Evolutionary conservation across 2,797 vertebrate species (phyloP).

Genomic region (Phataginus tricuspis): DNA sequence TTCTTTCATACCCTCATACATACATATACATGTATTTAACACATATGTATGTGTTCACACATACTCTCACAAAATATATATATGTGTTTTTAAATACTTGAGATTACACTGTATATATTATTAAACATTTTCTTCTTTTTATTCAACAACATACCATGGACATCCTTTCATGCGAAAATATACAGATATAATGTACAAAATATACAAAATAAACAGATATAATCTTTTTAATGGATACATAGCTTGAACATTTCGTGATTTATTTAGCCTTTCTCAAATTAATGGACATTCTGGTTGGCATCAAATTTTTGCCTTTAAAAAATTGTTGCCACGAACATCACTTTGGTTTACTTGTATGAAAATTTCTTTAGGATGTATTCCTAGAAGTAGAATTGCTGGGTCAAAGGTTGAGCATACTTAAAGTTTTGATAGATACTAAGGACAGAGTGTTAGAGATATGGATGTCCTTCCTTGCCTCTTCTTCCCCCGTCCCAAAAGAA

Average conservation of each 20-base stretch:
- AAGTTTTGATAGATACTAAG: background rate
- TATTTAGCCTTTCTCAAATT: background rate
- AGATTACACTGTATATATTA: background rate
- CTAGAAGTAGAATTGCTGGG: conserved; percentile 1
- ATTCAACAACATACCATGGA: background rate
- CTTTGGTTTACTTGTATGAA: background rate
- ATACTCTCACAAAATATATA: background rate
- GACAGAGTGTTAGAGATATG: background rate
- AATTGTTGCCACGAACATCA: background rate
- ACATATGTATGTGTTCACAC: background rate
- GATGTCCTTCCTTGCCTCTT: background rate
- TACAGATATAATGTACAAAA: background rate
- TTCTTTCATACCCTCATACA: background rate
- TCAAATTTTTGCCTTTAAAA: conserved; percentile 2
- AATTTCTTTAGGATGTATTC: conserved; percentile 27
- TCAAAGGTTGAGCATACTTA: background rate
- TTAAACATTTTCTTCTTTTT: background rate
- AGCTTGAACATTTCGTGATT: background rate
- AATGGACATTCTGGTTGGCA: background rate
- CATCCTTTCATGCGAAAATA: background rate
- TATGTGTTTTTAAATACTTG: background rate
- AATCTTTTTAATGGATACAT: background rate
- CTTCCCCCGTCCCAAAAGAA: background rate
- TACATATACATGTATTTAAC: background rate
- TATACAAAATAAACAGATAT: background rate